A percentile compares a stretch with the other conserved stretches of the same genome.
These are phyloP conservation scores for Polydesmus complanatus DNA, from an alignment of 2,888 invertebrate genomes.

Conservation along the genomic window DNA sequence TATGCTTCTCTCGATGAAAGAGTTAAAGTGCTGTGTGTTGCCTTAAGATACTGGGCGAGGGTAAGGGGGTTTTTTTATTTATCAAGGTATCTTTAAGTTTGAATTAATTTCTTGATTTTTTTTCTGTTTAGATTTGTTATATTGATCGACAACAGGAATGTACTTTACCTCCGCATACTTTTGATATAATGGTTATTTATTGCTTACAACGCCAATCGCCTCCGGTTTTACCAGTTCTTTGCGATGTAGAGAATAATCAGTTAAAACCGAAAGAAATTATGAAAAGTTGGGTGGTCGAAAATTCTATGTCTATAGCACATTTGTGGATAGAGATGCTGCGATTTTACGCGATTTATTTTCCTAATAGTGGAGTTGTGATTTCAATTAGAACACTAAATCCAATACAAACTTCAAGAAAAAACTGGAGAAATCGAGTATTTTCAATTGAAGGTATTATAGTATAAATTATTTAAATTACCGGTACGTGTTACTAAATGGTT, in stretches of 20 bases:
- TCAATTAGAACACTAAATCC: slow-evolving; percentile 22
- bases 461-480: not conserved
- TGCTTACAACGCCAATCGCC: slow-evolving; percentile 35
- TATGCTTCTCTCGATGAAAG: slow-evolving; percentile 28
- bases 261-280: not conserved
- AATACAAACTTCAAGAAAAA: slow-evolving; percentile 25
- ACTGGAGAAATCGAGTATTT: slow-evolving; percentile 29
- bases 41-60: slow-evolving; percentile 34
- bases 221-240: slow-evolving; percentile 36
- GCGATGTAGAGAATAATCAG: slow-evolving; percentile 23
- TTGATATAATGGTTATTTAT: slow-evolving; percentile 37
- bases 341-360: slow-evolving; percentile 29
- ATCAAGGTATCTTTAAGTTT: not conserved
- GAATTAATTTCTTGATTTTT: slow-evolving; percentile 7
- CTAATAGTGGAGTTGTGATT: slow-evolving; percentile 23
- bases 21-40: slow-evolving; percentile 26
- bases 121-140: slow-evolving; percentile 30
- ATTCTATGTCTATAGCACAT: slow-evolving; percentile 26
- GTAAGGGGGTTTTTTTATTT: slow-evolving; percentile 24
- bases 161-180: slow-evolving; percentile 37
- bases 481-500: no score
- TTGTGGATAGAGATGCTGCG: slow-evolving; percentile 32
- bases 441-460: slow-evolving; percentile 30
- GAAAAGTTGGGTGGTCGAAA: slow-evolving; percentile 25
- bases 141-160: slow-evolving; percentile 36